A percentile compares a stretch with the other conserved stretches of the same genome.
Conservation (phyloP, 2,113 vertebrate genomes). For the Oryzias curvinotus region DNA sequence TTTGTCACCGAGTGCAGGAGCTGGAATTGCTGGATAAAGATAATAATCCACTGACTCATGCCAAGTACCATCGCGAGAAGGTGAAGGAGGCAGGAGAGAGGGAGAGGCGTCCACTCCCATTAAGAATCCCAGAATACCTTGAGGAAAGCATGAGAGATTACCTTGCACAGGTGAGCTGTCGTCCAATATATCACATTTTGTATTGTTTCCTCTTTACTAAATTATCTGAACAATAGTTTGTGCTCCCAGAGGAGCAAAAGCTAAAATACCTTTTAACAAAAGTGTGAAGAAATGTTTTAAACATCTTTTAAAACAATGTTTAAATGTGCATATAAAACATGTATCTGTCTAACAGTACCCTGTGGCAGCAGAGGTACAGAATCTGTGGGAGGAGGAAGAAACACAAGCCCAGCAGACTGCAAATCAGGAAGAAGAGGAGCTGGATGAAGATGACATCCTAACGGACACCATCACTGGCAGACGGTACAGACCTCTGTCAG, state of each 20-base stretch:
- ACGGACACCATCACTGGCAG: constrained; percentile 87
- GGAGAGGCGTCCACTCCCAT: constrained; percentile 80
- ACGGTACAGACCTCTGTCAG: constrained; percentile 76
- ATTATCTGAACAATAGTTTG: too few species aligned
- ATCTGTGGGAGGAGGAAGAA: constrained; percentile 69
- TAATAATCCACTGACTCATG: constrained; percentile 90
- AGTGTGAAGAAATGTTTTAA: too few species aligned
- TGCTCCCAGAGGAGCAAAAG: too few species aligned
- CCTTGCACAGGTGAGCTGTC: constrained; percentile 80
- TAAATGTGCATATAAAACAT: background rate
- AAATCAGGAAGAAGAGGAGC: constrained; percentile 43
- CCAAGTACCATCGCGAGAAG: constrained; percentile 85
- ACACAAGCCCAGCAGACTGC: constrained; percentile 21
- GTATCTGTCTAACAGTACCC: constrained; percentile 76
- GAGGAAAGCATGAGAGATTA: constrained; percentile 83
- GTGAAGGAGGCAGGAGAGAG: constrained; percentile 83
- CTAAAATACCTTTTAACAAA: too few species aligned
- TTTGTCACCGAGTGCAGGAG: constrained; percentile 74
- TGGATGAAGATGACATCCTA: constrained; percentile 63
- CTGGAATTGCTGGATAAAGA: constrained; percentile 86
- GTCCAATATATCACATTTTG: background rate
- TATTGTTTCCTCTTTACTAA: background rate
- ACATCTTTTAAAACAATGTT: too few species aligned
- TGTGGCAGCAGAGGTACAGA: constrained; percentile 74
- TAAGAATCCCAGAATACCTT: constrained; percentile 84